A percentile compares a stretch with the other conserved stretches of the same genome.
Evolutionary conservation across 2,888 invertebrate species (phyloP).

Genomic region (Eupithecia pulchellata): DNA sequence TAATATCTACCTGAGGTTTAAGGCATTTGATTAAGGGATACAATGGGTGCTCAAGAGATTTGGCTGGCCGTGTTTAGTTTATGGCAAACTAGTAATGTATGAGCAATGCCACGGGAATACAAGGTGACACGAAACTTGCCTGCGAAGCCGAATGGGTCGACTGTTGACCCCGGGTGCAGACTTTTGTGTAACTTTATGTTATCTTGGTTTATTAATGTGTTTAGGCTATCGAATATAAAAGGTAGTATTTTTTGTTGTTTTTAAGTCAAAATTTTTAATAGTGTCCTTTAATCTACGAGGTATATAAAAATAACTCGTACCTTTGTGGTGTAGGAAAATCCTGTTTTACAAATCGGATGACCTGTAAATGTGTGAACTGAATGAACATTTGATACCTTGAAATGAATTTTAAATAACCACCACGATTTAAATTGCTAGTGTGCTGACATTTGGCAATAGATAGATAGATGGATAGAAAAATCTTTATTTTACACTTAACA

Average conservation of each 20-base stretch:
- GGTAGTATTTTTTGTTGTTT: too few species aligned
- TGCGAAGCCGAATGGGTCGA: neutral
- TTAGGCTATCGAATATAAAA: too few species aligned
- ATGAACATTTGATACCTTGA: neutral
- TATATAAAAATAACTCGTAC: neutral
- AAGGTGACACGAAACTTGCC: neutral
- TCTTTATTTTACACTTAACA: too few species aligned
- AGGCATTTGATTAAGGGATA: conserved; percentile 60
- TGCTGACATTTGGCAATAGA: too few species aligned
- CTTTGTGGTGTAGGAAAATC: neutral
- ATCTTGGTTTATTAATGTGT: too few species aligned
- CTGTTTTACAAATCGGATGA: neutral
- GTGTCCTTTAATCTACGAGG: neutral
- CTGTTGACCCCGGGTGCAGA: neutral
- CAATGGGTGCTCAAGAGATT: conserved; percentile 51
- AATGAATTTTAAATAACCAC: neutral
- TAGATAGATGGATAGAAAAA: too few species aligned
- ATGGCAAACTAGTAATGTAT: conserved; percentile 30
- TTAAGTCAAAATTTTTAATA: too few species aligned
- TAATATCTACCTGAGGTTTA: conserved; percentile 46
- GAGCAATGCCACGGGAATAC: conserved; percentile 21
- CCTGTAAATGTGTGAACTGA: neutral
- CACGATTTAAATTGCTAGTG: too few species aligned
- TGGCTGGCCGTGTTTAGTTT: conserved; percentile 38
- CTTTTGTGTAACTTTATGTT: too few species aligned